These are phyloP conservation scores for Chauna torquata DNA, from an alignment of 2,113 vertebrate genomes.

Conservation along the genomic window DNA sequence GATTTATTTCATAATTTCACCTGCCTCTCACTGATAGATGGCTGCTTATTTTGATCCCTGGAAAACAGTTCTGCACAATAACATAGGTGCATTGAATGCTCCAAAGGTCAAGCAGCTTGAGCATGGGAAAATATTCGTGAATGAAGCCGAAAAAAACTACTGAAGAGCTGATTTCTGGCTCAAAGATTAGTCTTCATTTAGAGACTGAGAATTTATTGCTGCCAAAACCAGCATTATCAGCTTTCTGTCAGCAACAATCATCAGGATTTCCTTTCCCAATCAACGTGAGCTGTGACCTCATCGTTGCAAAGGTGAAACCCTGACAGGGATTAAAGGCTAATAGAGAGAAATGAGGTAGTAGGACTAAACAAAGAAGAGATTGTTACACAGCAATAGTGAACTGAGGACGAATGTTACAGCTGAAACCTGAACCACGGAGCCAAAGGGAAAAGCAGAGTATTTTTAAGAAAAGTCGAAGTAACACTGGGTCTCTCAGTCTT, in stretches of 20 bases:
- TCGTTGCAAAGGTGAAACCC: slow-evolving; percentile 67
- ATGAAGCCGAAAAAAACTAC: slow-evolving; percentile 44
- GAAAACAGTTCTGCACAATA: slow-evolving; percentile 43
- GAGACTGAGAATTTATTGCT: slow-evolving; percentile 69
- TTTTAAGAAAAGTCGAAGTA: slow-evolving; percentile 6
- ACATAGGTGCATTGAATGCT: slow-evolving; percentile 40
- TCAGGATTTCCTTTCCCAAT: slow-evolving; percentile 71
- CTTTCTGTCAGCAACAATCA: slow-evolving; percentile 74
- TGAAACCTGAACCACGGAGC: slow-evolving; percentile 9
- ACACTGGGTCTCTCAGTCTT: not conserved
- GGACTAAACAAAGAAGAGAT: slow-evolving; percentile 65
- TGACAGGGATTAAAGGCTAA: slow-evolving; percentile 77
- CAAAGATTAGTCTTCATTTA: slow-evolving; percentile 72
- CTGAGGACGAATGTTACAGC: slow-evolving; percentile 30
- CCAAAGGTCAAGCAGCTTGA: slow-evolving; percentile 62
- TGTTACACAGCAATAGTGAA: slow-evolving; percentile 30
- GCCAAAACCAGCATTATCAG: slow-evolving; percentile 70
- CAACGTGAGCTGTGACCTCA: slow-evolving; percentile 74
- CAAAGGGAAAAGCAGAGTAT: not conserved
- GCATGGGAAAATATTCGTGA: slow-evolving; percentile 75
- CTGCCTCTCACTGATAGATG: slow-evolving; percentile 23
- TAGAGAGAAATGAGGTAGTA: slow-evolving; percentile 66
- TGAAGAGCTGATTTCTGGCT: slow-evolving; percentile 59
- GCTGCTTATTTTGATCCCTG: slow-evolving; percentile 31
- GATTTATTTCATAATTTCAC: slow-evolving; percentile 56